Base-by-base conservation (phyloP, 2,888 invertebrate species). In the Lycophotia porphyrea region DNA sequence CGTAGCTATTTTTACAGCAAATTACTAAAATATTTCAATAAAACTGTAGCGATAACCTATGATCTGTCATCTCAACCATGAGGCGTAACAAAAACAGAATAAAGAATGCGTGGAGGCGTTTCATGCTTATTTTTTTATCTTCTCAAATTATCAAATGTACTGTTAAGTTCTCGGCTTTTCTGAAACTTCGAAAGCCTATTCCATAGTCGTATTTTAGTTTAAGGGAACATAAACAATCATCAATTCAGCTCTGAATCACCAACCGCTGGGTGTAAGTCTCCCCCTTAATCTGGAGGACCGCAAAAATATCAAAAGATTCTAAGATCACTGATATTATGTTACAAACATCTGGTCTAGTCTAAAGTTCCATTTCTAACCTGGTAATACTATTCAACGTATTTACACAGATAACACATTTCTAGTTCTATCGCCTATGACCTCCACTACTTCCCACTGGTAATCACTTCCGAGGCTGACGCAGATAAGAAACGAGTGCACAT, bases 31-130 rank as follows among this genome's bases (percentile, higher is more conserved):
- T 75, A 78, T 83, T 82, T 84, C 76, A 87, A 87, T 87, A 83
- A 84, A 80, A 78, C 78, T 39, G 55, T 47, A 49, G 21, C 27
- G 87, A 88, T 88, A 88, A 84, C 88, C 81, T 86, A 70, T 83
- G 83, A 75, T 71, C 80, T 77, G 70, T 67, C 68, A 87, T 78
- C 71, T 82, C 72, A 85, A 68, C 71, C 76, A 78, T 71, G 78
- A 77, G 65, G 74, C 70, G 76, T 71, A 70, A 78, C 74, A 84
- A 77, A 58, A 82, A 81, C 68, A 79, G 78, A 81, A 69, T 65
- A 88, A 34, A 27, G 61, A 69, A 84, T 71, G 13, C 7, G 65
- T 86, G 74, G 88, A 87, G 82, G 47, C 31, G 74, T 36, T 39
- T 11, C 21, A 27, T 42, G 5, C 7, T 63, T 47, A 27, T 24